These are phyloP conservation scores for Drosophila vallismaia DNA, from an alignment of 2,888 invertebrate species.

Conservation along the genomic window DNA sequence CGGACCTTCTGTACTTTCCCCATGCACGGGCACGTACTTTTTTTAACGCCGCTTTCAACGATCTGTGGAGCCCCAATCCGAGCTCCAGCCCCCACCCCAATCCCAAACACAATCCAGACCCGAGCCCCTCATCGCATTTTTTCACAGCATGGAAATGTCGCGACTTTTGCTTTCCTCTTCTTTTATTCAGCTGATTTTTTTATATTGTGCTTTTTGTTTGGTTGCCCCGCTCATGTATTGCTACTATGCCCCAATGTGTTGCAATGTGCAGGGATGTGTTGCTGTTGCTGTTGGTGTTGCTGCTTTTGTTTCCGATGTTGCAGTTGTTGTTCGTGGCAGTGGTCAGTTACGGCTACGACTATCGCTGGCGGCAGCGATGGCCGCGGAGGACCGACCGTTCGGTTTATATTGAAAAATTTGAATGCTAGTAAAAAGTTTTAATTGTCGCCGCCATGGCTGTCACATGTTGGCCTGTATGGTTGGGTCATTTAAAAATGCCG, in stretches of 20 bases:
- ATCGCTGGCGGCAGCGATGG: slow-evolving; percentile 19
- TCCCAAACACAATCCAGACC: neutral
- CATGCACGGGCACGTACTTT: slow-evolving; percentile 37
- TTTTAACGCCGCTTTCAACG: slow-evolving; percentile 40
- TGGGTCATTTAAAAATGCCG: slow-evolving; percentile 62
- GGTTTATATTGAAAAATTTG: slow-evolving; percentile 77
- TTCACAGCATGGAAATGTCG: slow-evolving; percentile 75
- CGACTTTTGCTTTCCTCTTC: slow-evolving; percentile 60
- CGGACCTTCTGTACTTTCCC: slow-evolving; percentile 55
- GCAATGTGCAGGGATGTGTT: neutral
- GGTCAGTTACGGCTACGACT: slow-evolving; percentile 25
- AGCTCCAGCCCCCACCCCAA: slow-evolving; percentile 17
- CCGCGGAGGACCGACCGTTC: slow-evolving; percentile 46
- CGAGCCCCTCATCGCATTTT: slow-evolving; percentile 22
- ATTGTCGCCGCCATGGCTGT: slow-evolving; percentile 60
- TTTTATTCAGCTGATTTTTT: slow-evolving; percentile 42
- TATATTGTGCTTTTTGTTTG: slow-evolving; percentile 46
- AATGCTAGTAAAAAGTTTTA: slow-evolving; percentile 79
- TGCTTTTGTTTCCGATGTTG: slow-evolving; percentile 14
- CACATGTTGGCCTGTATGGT: slow-evolving; percentile 48
- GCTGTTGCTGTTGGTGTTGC: slow-evolving; percentile 25
- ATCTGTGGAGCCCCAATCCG: slow-evolving; percentile 15
- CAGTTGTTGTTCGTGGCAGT: slow-evolving; percentile 18
- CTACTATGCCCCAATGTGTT: neutral
- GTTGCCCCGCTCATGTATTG: slow-evolving; percentile 34